Base-by-base conservation (phyloP, 2,888 invertebrate genomes). In the Dusona sp. region DNA sequence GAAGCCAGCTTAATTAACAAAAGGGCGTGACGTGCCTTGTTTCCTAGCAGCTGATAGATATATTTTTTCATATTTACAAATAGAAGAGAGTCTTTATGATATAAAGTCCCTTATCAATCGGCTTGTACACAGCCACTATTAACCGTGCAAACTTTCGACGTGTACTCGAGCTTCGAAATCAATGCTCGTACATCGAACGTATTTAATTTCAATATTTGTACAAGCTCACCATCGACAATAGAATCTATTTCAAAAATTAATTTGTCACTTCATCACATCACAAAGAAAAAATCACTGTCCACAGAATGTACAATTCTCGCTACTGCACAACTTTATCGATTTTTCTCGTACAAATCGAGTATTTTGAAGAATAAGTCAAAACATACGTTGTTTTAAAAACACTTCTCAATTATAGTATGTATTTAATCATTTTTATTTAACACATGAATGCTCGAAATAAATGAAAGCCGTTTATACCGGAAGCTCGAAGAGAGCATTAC, bases 401-500 rank as follows among this genome's bases (percentile, higher is more conserved):
- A 11, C 13, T 13, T 13, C 2, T 22, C 3, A 54, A 11, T 54
- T n/a, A 29, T 9, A 2, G 19, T 13, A 36, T 73, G 38, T 13
- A 3, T 16, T 36, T 22, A 19, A 22, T 57, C 7, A 33, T 54
- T 36, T 38, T 2, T 33, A 33, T 33, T 4, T 1, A 7, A 36
- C 33, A 36, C 33, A 25, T 6, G 65, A 16, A 29, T 33, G 25
- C 38, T 25, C 38, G 25, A 48, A 51, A 22, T 25, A 64, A 29
- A 73, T 16, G 48, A 54, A 61, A 70, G 45, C n/a, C 54, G 38
- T 67, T 36, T 65, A 22, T 65, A 38, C 78, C 75, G 78, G 83
- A 54, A 70, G 74, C 61, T 77, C 70, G 54, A 70, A 79, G 72
- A 64, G 72, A 67, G 74, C 83, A 75, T 75, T 82, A 81, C 65